Base-by-base conservation (phyloP, 2,888 invertebrate genomes). In the Aleiodes alternator region DNA sequence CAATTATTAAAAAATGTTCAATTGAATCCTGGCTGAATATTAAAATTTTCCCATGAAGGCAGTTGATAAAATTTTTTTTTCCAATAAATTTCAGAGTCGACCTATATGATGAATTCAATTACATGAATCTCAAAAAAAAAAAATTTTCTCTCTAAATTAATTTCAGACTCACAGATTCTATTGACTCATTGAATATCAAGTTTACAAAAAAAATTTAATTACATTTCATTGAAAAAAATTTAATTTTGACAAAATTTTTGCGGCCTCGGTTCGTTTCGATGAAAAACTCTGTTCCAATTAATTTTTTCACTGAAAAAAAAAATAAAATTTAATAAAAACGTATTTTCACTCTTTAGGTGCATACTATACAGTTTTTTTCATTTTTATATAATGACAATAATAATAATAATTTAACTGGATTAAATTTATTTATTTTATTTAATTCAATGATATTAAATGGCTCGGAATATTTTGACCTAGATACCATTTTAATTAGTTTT, bases 181-280 rank as follows among this genome's bases (percentile, higher is more conserved):
- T 14, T 64, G 48, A 64, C 48, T 64, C 48, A 43, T 64, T 43
- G 16, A 8, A 43, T 48, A 64, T 43, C 11, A 2, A 64, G 48
- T 11, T 6, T 4, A 23, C 23, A 38, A 61, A 8, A 34, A 8
- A 48, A 16, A 14, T 64, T 48, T 48, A 48, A 61, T 61, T 43
- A 38, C 16, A 59, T 59, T 29, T 43, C 16, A 59, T 59, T 29
- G 4, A 8, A 48, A 64, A 64, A 64, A 48, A 14, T 48, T 64
- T 4, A 64, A 64, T 16, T 64, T 43, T 34, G 0, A 7, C 5
- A 23, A 8, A 29, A 23, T 56, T 29, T 23, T 56, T 48, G 4
- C 8, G 48, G 23, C 3, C 3, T 38, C 38, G 38, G 43, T 23
- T 23, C 2, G 23, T 23, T 23, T 23, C 23, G 23, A 23, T 1